Evolutionary conservation across 2,888 invertebrate species (phyloP).

Genomic region (Eledone cirrhosa): DNA sequence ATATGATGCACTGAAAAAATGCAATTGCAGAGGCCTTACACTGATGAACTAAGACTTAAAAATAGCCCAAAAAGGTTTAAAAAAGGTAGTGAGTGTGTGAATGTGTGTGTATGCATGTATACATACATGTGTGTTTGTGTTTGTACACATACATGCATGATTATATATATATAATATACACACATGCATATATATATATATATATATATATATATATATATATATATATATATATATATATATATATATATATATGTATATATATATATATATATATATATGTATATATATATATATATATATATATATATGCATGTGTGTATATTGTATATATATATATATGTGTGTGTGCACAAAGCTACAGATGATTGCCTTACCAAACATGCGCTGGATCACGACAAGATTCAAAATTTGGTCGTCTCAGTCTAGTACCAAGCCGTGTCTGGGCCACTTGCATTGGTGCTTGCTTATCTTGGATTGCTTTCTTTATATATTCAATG

Average conservation of each 20-base stretch:
- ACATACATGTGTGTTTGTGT: neutral
- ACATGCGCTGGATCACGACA: slow-evolving; percentile 86
- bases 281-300: neutral
- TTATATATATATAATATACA: neutral
- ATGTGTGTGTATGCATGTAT: neutral
- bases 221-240: neutral
- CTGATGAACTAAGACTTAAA: no score
- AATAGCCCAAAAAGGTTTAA: no score
- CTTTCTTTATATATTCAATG: slow-evolving; percentile 86
- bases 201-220: slow-evolving; percentile 10
- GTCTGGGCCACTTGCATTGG: slow-evolving; percentile 76
- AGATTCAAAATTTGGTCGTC: slow-evolving; percentile 87
- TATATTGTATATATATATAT: no score
- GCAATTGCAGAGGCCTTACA: no score
- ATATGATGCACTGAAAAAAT: no score
- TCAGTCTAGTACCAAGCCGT: slow-evolving; percentile 86
- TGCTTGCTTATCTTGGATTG: slow-evolving; percentile 82
- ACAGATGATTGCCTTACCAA: slow-evolving; percentile 71
- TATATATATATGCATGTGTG: neutral
- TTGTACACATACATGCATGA: neutral
- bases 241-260: neutral
- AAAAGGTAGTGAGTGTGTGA: no score
- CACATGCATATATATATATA: neutral
- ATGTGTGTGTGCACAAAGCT: neutral
- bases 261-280: neutral